phyloP scores from a whole-genome alignment of 2,888 invertebrate species.

The Nymphalis polychloros region DNA sequence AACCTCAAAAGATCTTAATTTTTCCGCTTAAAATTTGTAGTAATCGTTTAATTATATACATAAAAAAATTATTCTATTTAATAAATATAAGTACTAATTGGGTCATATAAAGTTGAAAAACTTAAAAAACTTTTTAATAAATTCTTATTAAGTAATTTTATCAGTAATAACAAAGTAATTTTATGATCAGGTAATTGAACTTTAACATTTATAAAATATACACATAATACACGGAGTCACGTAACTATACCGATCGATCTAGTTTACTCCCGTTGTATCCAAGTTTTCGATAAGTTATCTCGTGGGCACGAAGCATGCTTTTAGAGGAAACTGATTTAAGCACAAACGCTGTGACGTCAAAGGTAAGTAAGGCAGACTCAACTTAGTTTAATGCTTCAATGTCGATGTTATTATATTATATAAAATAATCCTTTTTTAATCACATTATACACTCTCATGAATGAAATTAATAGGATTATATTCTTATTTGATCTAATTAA shows the following conservation, averaged over 20 bases:
- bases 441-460: too few relatives aligned
- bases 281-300: constrained; percentile 29
- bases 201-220: not conserved
- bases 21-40: too few relatives aligned
- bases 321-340: constrained; percentile 31
- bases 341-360: constrained; percentile 22
- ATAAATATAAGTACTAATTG: too few relatives aligned
- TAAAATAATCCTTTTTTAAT: too few relatives aligned
- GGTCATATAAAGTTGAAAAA: too few relatives aligned
- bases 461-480: too few relatives aligned
- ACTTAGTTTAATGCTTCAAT: constrained; percentile 2
- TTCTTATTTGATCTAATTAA: too few relatives aligned
- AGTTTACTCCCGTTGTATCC: constrained; percentile 1
- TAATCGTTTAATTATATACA: too few relatives aligned
- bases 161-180: not conserved
- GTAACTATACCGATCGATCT: not conserved
- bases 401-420: not conserved
- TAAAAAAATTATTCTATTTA: too few relatives aligned
- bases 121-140: too few relatives aligned
- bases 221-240: not conserved
- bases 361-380: constrained; percentile 23
- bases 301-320: constrained; percentile 24
- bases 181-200: not conserved
- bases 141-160: not conserved
- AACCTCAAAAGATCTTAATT: too few relatives aligned